phyloP scores from a whole-genome alignment of 2,113 vertebrate genomes.

The Eptesicus fuscus region DNA sequence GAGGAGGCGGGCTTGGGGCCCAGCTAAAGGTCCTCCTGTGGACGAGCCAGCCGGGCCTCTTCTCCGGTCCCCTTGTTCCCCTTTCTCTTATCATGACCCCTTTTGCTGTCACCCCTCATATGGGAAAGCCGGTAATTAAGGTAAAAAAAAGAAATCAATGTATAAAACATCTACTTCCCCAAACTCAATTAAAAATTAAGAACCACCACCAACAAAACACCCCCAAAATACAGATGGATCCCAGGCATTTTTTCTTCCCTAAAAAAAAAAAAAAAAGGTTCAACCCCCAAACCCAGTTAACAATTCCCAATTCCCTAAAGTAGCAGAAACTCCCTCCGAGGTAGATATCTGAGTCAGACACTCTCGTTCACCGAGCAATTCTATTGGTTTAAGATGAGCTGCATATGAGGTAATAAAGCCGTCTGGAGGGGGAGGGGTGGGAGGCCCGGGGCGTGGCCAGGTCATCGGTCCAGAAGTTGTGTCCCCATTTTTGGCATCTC shows the following conservation, averaged over 20 bases:
- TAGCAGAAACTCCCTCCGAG: slow-evolving; percentile 78
- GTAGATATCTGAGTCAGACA: slow-evolving; percentile 78
- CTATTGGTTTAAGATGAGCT: slow-evolving; percentile 80
- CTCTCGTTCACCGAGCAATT: slow-evolving; percentile 75
- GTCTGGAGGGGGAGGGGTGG: slow-evolving; percentile 59
- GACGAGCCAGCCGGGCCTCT: not conserved
- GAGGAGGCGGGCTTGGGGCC: not conserved
- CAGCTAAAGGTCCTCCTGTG: not conserved
- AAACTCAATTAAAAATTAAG: slow-evolving; percentile 62
- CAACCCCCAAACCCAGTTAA: slow-evolving; percentile 64
- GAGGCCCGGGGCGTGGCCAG: slow-evolving; percentile 45
- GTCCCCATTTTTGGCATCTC: slow-evolving; percentile 77
- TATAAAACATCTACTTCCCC: slow-evolving; percentile 52
- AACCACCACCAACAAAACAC: not conserved
- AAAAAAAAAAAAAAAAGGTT: not conserved
- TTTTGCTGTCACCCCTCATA: slow-evolving; percentile 57
- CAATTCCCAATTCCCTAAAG: slow-evolving; percentile 68
- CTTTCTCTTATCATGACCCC: slow-evolving; percentile 36
- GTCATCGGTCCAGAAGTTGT: slow-evolving; percentile 66
- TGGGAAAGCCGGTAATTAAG: slow-evolving; percentile 54
- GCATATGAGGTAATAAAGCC: slow-evolving; percentile 77
- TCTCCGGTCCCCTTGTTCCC: not conserved
- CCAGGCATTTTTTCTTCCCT: slow-evolving; percentile 46
- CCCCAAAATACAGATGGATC: slow-evolving; percentile 8
- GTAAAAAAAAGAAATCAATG: not conserved